Evolutionary conservation across 2,113 vertebrate species (phyloP).

Genomic region (Nothocercus julius): DNA sequence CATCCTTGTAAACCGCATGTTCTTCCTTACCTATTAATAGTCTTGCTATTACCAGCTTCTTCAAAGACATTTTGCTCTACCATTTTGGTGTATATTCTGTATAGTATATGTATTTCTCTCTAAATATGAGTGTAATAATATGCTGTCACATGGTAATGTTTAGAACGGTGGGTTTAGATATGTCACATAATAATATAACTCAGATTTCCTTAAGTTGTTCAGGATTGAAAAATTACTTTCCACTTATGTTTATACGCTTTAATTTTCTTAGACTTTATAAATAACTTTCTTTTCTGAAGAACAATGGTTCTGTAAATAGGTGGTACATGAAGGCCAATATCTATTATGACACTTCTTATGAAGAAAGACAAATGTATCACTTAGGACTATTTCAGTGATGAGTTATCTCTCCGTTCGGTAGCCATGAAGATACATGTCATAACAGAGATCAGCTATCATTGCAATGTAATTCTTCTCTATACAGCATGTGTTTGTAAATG

Average conservation of each 20-base stretch:
- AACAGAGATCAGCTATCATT: constrained; percentile 72
- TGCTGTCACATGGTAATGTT: background rate
- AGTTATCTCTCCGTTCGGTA: constrained; percentile 42
- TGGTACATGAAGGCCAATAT: constrained; percentile 7
- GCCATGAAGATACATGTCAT: constrained; percentile 70
- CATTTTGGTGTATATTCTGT: background rate
- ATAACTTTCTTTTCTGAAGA: background rate
- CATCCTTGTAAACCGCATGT: background rate
- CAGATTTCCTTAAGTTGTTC: background rate
- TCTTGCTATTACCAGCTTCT: background rate
- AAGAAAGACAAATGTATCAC: constrained; percentile 39
- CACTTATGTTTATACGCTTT: background rate
- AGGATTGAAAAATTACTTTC: background rate
- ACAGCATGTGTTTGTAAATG: constrained; percentile 43
- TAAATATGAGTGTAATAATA: background rate
- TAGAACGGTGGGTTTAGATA: background rate
- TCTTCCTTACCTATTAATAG: background rate
- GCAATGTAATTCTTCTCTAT: constrained; percentile 57
- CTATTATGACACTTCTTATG: constrained; percentile 66
- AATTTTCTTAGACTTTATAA: constrained; percentile 3
- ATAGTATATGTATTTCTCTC: background rate
- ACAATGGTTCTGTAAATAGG: background rate
- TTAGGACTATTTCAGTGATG: constrained; percentile 54
- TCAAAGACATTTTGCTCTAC: background rate
- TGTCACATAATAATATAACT: background rate